Conservation (phyloP, 2,888 invertebrate genomes). For the Sesia bembeciformis region DNA sequence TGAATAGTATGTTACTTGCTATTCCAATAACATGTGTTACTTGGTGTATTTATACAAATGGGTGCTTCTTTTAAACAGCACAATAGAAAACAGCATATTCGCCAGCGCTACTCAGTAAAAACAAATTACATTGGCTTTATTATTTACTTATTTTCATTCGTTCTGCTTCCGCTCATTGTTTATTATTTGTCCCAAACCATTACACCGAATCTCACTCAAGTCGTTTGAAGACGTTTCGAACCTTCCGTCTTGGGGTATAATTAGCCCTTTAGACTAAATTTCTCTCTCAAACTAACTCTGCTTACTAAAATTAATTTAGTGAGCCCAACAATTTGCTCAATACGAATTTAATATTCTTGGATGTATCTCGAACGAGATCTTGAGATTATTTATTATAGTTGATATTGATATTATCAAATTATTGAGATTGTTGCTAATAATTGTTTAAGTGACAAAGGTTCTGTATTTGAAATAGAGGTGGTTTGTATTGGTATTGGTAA, state of each 20-base stretch:
- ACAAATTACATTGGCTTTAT: not conserved
- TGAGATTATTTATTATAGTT: not conserved
- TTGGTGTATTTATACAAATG: no score
- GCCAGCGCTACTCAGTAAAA: no score
- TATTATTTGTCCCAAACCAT: constrained; percentile 16
- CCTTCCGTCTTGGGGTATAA: constrained; percentile 26
- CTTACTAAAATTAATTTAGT: constrained; percentile 49
- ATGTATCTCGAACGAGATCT: not conserved
- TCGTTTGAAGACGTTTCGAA: constrained; percentile 20
- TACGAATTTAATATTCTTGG: constrained; percentile 37
- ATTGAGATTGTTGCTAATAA: no score
- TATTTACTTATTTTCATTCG: not conserved
- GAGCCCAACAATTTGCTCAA: constrained; percentile 35
- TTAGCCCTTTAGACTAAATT: constrained; percentile 34
- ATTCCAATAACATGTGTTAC: no score
- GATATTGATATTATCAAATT: no score
- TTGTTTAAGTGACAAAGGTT: no score
- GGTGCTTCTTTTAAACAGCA: no score
- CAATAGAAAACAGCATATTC: no score
- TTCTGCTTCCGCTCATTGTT: constrained; percentile 3
- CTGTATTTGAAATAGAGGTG: no score
- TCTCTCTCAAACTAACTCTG: constrained; percentile 35
- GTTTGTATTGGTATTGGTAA: no score
- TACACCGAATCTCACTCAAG: constrained; percentile 15
- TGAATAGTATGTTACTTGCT: no score